phyloP scores from a whole-genome alignment of 2,797 vertebrate species.

The Diplodus puntazzo region DNA sequence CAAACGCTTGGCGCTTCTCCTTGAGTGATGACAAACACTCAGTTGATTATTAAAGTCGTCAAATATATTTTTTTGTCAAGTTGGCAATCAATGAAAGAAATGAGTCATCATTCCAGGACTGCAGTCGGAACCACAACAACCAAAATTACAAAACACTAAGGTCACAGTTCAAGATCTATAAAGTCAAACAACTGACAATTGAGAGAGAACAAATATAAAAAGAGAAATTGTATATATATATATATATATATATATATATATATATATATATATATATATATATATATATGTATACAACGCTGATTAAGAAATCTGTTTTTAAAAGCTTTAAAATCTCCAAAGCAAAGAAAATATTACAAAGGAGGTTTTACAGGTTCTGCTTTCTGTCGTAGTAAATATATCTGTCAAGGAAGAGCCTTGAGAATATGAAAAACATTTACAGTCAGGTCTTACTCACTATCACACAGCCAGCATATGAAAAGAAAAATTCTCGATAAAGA shows the following conservation, averaged over 20 bases:
- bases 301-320: too few species aligned
- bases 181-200: background rate
- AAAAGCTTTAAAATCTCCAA: background rate
- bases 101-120: background rate
- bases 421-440: conserved; percentile 6
- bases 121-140: too few species aligned
- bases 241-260: too few species aligned
- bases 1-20: background rate
- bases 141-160: too few species aligned
- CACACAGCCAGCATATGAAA: background rate
- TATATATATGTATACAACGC: too few species aligned
- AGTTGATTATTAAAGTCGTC: background rate
- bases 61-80: background rate
- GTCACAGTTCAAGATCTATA: too few species aligned
- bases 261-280: too few species aligned
- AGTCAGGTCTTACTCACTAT: background rate
- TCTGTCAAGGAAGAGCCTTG: background rate
- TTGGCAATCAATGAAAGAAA: background rate
- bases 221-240: too few species aligned
- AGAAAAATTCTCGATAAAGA: background rate
- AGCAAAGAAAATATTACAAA: background rate
- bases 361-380: background rate
- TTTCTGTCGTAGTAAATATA: background rate
- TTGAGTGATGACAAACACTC: background rate
- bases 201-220: too few species aligned